A percentile compares a stretch with the other conserved stretches of the same genome.
phyloP scores from a whole-genome alignment of 2,888 invertebrate species.

The Macrosoma leucophasiata region DNA sequence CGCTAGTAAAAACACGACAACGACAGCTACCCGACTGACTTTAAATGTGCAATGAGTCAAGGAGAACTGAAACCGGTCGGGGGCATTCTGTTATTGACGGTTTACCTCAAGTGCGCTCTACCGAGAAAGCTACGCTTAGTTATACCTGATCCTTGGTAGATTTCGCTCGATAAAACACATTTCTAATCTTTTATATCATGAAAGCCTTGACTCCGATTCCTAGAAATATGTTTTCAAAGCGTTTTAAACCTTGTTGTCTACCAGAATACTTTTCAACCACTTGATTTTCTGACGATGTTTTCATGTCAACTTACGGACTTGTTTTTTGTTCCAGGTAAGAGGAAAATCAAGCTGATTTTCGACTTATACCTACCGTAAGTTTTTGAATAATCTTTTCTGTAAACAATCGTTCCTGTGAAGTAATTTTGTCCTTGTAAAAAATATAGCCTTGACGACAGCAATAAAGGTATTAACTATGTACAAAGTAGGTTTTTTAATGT shows the following conservation, averaged over 20 bases:
- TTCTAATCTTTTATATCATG: too few relatives aligned
- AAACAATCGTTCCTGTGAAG: too few relatives aligned
- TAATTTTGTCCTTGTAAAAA: too few relatives aligned
- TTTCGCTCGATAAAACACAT: conserved; percentile 45
- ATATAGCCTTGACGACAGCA: too few relatives aligned
- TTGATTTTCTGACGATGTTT: conserved; percentile 1
- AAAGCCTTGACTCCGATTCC: too few relatives aligned
- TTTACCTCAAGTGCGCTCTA: conserved; percentile 52
- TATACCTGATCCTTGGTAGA: conserved; percentile 39
- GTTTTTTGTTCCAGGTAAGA: conserved; percentile 52
- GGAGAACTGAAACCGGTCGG: conserved; percentile 43
- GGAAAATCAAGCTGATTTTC: too few relatives aligned
- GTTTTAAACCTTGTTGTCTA: too few relatives aligned
- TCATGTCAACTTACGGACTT: conserved; percentile 14
- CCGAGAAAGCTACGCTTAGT: conserved; percentile 48
- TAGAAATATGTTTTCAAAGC: too few relatives aligned
- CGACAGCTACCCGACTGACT: conserved; percentile 53
- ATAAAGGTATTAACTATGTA: too few relatives aligned
- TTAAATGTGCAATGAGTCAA: conserved; percentile 49
- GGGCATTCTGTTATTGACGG: conserved; percentile 47
- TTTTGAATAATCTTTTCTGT: too few relatives aligned
- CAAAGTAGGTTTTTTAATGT: conserved; percentile 28
- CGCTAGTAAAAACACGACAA: conserved; percentile 69
- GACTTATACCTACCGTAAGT: too few relatives aligned
- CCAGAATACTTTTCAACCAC: conserved; percentile 36